These are phyloP conservation scores for Etheostoma cragini DNA, from an alignment of 2,113 vertebrate species.

Conservation along the genomic window DNA sequence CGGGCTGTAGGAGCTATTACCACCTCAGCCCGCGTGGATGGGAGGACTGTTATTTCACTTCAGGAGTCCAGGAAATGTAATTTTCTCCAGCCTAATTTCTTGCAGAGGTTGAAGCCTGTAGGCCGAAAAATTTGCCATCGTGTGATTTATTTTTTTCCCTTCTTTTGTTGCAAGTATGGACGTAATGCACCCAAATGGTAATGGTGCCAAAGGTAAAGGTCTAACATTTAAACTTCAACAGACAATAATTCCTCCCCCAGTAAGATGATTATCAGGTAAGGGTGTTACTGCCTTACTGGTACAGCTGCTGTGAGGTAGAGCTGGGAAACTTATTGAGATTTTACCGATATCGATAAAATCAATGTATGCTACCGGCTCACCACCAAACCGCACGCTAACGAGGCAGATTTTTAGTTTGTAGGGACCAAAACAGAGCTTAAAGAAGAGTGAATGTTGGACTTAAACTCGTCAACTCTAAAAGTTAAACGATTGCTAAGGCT, in stretches of 20 bases:
- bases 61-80: constrained; percentile 35
- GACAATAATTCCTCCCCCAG: not conserved
- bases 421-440: no score
- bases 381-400: no score
- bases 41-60: constrained; percentile 31
- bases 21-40: constrained; percentile 6
- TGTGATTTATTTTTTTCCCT: constrained; percentile 8
- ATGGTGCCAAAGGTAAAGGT: not conserved
- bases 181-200: not conserved
- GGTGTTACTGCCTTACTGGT: not conserved
- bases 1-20: constrained; percentile 32
- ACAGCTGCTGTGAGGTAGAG: not conserved
- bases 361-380: no score
- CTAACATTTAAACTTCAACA: constrained; percentile 19
- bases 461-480: no score
- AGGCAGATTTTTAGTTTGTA: no score
- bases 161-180: not conserved
- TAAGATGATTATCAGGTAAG: constrained; percentile 5
- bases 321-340: no score
- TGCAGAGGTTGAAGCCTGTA: constrained; percentile 12
- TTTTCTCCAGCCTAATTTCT: constrained; percentile 52
- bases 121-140: not conserved
- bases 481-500: no score
- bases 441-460: no score
- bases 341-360: no score